These are phyloP conservation scores for Parnassius apollo DNA, from an alignment of 2,888 invertebrate genomes.

Conservation along the genomic window DNA sequence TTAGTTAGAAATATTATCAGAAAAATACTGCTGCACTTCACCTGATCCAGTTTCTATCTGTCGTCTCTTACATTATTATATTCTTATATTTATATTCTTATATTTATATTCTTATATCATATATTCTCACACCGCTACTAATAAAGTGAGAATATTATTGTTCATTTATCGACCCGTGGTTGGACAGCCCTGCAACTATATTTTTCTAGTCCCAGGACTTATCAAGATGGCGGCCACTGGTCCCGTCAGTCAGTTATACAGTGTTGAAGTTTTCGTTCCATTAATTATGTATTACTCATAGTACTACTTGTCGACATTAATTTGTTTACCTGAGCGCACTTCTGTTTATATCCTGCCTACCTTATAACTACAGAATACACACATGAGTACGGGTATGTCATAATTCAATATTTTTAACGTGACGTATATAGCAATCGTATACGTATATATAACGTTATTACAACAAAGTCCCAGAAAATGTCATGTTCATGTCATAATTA, in stretches of 20 bases:
- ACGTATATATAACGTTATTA: no score
- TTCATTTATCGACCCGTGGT: not conserved
- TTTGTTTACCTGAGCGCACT: not conserved
- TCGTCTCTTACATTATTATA: no score
- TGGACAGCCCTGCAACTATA: slow-evolving; percentile 16
- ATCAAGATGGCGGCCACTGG: slow-evolving; percentile 9
- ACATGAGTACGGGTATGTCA: slow-evolving; percentile 3
- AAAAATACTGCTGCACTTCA: no score
- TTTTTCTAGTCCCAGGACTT: slow-evolving; percentile 17
- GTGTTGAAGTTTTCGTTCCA: slow-evolving; percentile 3
- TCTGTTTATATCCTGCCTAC: not conserved
- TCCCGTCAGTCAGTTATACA: slow-evolving; percentile 9
- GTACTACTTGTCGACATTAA: not conserved
- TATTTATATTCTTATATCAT: no score
- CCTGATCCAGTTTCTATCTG: no score
- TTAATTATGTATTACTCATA: slow-evolving; percentile 4
- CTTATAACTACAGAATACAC: not conserved
- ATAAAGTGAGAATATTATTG: not conserved
- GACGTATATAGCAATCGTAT: not conserved
- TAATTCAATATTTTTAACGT: not conserved
- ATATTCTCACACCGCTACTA: no score
- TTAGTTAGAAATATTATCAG: no score
- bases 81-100: no score
- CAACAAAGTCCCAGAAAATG: no score
- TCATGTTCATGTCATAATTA: no score